Conservation (phyloP, 2,888 invertebrate species). For the Cenopis cana region DNA sequence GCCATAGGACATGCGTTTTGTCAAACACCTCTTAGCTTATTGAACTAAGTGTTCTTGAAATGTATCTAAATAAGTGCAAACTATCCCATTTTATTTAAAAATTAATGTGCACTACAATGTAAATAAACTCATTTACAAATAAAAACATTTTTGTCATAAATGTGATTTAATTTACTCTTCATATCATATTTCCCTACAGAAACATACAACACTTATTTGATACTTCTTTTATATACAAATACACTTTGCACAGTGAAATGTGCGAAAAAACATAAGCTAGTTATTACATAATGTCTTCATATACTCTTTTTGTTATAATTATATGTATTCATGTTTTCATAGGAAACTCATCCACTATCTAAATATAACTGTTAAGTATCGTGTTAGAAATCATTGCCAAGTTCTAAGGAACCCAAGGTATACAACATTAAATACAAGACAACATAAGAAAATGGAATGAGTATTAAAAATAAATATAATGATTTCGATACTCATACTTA, state of each 20-base stretch:
- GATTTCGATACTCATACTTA: conserved; percentile 19
- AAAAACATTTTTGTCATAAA: conserved; percentile 37
- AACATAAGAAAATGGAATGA: conserved; percentile 44
- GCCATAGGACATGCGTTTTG: too few species aligned
- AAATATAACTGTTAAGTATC: conserved; percentile 2
- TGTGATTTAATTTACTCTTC: conserved; percentile 35
- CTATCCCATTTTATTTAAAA: not conserved
- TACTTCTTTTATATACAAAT: conserved; percentile 44
- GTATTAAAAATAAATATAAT: conserved; percentile 40
- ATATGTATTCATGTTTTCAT: conserved; percentile 6
- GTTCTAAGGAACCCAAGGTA: not conserved
- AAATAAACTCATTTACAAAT: conserved; percentile 29
- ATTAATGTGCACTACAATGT: conserved; percentile 11
- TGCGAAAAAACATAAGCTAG: conserved; percentile 21
- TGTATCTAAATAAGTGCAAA: conserved; percentile 12
- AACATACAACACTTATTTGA: conserved; percentile 42
- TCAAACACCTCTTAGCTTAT: too few species aligned
- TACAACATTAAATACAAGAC: not conserved
- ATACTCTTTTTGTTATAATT: not conserved
- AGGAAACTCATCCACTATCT: not conserved
- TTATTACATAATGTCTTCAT: conserved; percentile 33
- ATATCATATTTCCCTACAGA: conserved; percentile 36
- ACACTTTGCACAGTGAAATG: conserved; percentile 26
- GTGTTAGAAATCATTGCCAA: not conserved
- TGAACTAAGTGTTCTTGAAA: not conserved